Evolutionary conservation across 2,797 vertebrate species (phyloP).

Genomic region (Aulostomus chinensis): DNA sequence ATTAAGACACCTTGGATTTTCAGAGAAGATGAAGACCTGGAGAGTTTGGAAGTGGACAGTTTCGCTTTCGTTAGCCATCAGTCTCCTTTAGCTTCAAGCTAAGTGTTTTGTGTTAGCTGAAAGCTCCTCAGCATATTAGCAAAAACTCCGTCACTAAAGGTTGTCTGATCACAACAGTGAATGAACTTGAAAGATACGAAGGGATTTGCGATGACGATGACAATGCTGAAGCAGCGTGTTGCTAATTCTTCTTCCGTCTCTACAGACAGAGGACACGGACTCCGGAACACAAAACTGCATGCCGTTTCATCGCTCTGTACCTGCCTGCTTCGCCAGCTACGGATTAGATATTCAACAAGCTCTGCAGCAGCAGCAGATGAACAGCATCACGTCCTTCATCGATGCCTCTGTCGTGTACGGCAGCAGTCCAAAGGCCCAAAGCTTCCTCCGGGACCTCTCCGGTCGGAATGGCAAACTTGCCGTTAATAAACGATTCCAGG

Average conservation of each 20-base stretch:
- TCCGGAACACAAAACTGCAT: slow-evolving; percentile 71
- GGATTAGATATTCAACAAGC: slow-evolving; percentile 34
- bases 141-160: no score
- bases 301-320: slow-evolving; percentile 88
- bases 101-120: no score
- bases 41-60: no score
- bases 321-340: slow-evolving; percentile 71
- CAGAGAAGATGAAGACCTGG: no score
- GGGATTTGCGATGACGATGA: neutral
- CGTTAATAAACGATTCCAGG: slow-evolving; percentile 76
- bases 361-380: slow-evolving; percentile 88
- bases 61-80: no score
- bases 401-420: slow-evolving; percentile 93
- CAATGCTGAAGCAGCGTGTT: neutral
- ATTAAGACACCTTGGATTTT: no score
- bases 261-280: slow-evolving; percentile 76
- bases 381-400: slow-evolving; percentile 89
- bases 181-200: neutral
- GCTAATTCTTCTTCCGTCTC: neutral
- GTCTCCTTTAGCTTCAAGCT: no score
- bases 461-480: slow-evolving; percentile 84
- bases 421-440: slow-evolving; percentile 69
- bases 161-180: neutral
- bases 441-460: slow-evolving; percentile 81
- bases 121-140: no score